Percentiles rank a stretch among this genome's conserved stretches.
Conservation (phyloP, 2,113 vertebrate genomes). For the Rostratula benghalensis region DNA sequence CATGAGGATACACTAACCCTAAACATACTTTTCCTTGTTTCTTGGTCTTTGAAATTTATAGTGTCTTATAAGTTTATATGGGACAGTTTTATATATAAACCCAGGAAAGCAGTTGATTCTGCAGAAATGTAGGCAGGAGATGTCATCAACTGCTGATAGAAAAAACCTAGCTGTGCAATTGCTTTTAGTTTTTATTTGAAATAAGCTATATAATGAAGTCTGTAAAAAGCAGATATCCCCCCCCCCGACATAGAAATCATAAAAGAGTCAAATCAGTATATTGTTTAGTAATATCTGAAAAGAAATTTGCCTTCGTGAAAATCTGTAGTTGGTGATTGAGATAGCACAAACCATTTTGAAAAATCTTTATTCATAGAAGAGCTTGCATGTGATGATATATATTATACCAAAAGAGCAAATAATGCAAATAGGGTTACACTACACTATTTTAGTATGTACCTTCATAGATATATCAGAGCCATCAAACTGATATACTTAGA, state of each 20-base stretch:
- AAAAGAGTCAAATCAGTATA: background rate
- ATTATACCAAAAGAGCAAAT: slow-evolving; percentile 53
- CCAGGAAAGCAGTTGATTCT: background rate
- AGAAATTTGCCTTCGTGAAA: background rate
- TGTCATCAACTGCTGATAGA: background rate
- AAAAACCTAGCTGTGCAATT: background rate
- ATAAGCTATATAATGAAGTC: background rate
- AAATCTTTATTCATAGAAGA: background rate
- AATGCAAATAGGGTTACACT: background rate
- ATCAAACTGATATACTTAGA: background rate
- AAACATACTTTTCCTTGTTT: background rate
- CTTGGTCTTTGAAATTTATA: background rate
- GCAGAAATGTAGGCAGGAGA: background rate
- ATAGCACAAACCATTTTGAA: background rate
- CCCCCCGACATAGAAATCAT: background rate
- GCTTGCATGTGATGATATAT: slow-evolving; percentile 24
- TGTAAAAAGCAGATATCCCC: background rate
- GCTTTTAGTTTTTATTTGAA: background rate
- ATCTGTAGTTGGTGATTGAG: background rate
- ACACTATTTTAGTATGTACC: background rate
- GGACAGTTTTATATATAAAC: background rate
- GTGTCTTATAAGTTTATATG: background rate
- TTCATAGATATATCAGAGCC: background rate
- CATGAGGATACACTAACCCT: background rate
- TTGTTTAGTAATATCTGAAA: background rate